phyloP scores from a whole-genome alignment of 2,888 invertebrate species.

The Pocota personata region DNA sequence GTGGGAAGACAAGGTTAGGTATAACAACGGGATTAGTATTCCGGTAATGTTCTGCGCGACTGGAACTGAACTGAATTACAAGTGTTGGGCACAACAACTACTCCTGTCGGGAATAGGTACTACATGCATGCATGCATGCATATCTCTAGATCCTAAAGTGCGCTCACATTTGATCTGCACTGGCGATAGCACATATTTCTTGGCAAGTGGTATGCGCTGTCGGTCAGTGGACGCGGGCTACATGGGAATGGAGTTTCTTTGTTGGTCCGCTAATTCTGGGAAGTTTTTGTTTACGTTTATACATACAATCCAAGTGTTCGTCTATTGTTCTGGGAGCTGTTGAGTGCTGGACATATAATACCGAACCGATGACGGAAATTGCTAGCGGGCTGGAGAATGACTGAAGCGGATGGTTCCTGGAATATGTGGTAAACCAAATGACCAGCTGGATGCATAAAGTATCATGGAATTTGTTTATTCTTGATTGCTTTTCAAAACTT shows the following conservation, averaged over 20 bases:
- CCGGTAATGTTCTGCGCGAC: conserved; percentile 65
- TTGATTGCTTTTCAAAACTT: too few species aligned
- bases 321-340: background rate
- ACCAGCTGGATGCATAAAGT: background rate
- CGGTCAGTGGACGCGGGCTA: conserved; percentile 25
- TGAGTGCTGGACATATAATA: background rate
- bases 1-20: conserved; percentile 30
- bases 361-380: background rate
- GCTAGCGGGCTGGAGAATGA: background rate
- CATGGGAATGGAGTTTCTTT: conserved; percentile 37
- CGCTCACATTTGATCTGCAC: conserved; percentile 63
- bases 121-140: background rate
- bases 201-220: conserved; percentile 20
- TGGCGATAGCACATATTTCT: conserved; percentile 37
- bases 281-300: conserved; percentile 30
- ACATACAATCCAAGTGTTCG: background rate
- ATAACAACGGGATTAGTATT: conserved; percentile 66
- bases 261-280: conserved; percentile 66
- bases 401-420: background rate
- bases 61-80: conserved; percentile 71
- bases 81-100: conserved; percentile 54
- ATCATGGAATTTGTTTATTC: too few species aligned
- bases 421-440: background rate
- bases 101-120: conserved; percentile 39
- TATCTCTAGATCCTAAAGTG: conserved; percentile 52